Conservation (phyloP, 2,113 vertebrate species). For the Toxotes jaculatrix region DNA sequence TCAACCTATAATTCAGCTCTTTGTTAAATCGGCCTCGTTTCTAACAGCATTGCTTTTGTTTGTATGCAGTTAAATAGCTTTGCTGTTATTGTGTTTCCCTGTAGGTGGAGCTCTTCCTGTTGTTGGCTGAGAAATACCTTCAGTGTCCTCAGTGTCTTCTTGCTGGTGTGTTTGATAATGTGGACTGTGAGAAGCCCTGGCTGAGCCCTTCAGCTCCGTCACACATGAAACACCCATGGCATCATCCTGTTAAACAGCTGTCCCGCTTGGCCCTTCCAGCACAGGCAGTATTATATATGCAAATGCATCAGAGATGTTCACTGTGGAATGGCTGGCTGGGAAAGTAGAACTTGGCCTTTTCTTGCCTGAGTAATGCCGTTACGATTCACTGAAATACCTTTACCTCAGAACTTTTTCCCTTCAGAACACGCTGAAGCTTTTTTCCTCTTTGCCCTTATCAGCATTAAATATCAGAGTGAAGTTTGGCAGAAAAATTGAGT, state of each 20-base stretch:
- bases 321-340: neutral
- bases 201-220: no score
- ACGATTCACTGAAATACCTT: conserved; percentile 5
- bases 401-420: conserved; percentile 3
- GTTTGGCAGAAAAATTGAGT: conserved; percentile 3
- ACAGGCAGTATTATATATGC: neutral
- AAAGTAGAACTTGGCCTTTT: neutral
- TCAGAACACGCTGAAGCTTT: neutral
- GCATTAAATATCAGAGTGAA: conserved; percentile 19
- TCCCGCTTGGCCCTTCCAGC: neutral
- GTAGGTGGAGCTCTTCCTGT: no score
- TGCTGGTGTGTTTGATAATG: no score
- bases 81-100: no score
- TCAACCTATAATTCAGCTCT: no score
- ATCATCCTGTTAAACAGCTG: neutral
- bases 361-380: neutral
- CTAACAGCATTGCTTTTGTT: no score
- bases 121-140: no score
- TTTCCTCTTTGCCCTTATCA: conserved; percentile 15
- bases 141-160: no score
- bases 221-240: no score
- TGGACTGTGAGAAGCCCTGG: no score
- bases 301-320: neutral
- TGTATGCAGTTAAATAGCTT: no score
- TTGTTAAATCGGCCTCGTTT: no score